Percentiles rank a stretch among this genome's conserved stretches.
Evolutionary conservation across 2,113 vertebrate species (phyloP).

Genomic region (Ameiurus melas): DNA sequence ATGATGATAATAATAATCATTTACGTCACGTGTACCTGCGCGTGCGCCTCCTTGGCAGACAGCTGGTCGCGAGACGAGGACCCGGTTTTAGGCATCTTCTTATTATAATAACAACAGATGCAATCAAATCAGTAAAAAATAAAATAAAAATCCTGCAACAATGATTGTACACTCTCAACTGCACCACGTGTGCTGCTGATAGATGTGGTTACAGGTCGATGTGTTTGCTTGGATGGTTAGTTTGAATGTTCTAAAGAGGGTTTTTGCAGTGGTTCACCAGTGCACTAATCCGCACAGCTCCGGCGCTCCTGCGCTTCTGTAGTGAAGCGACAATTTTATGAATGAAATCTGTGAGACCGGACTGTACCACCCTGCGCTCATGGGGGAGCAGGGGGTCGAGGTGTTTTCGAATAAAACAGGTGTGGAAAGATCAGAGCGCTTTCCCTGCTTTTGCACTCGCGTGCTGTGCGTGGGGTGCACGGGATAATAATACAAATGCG

Average conservation of each 20-base stretch:
- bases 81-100: constrained; percentile 50
- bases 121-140: neutral
- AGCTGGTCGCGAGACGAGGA: constrained; percentile 65
- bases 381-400: constrained; percentile 20
- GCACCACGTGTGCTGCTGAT: neutral
- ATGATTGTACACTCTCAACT: neutral
- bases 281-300: neutral
- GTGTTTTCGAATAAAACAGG: neutral
- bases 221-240: neutral
- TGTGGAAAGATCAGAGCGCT: neutral
- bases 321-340: constrained; percentile 79
- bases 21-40: constrained; percentile 78
- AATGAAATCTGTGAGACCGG: constrained; percentile 78
- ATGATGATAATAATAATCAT: constrained; percentile 62
- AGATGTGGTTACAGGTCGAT: no score
- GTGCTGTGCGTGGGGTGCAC: neutral
- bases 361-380: constrained; percentile 68
- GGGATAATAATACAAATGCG: neutral
- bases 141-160: neutral
- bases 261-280: neutral
- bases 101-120: neutral
- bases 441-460: neutral
- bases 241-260: neutral
- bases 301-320: constrained; percentile 63
- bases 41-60: constrained; percentile 80